These are phyloP conservation scores for Scaptomyza caliginosa DNA, from an alignment of 2,888 invertebrate genomes.

Conservation along the genomic window DNA sequence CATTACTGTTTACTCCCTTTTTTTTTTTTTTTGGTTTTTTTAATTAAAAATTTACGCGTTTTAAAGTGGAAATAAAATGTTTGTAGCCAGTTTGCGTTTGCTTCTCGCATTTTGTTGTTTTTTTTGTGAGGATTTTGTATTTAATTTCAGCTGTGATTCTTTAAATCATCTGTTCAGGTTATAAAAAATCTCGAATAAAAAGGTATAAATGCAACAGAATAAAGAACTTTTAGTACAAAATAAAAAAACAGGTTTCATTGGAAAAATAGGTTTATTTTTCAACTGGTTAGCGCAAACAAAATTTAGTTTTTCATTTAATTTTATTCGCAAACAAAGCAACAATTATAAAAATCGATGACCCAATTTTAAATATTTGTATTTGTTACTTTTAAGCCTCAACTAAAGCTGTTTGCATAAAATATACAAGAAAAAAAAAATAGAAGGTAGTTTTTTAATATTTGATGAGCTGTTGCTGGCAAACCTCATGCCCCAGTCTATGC, in stretches of 20 bases:
- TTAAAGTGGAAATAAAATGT: conserved; percentile 53
- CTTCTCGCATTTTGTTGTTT: conserved; percentile 37
- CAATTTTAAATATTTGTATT: conserved; percentile 18
- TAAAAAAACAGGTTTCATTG: background rate
- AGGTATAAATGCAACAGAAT: conserved; percentile 3
- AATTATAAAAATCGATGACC: conserved; percentile 31
- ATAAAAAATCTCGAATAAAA: conserved; percentile 40
- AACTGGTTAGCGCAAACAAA: no score
- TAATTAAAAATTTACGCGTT: conserved; percentile 64
- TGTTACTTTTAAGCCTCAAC: conserved; percentile 4
- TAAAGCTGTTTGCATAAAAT: conserved; percentile 33
- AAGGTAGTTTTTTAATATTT: conserved; percentile 57
- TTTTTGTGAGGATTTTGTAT: conserved; percentile 22
- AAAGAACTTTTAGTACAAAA: conserved; percentile 14
- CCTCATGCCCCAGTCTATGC: background rate
- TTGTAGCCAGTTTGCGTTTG: conserved; percentile 2
- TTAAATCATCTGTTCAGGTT: conserved; percentile 25
- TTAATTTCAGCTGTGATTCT: conserved; percentile 56
- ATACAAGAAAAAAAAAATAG: conserved; percentile 22
- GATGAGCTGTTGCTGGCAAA: conserved; percentile 58
- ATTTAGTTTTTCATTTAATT: no score
- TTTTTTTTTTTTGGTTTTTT: conserved; percentile 32
- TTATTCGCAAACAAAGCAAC: conserved; percentile 1
- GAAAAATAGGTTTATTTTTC: no score
- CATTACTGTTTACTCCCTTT: conserved; percentile 29